Base-by-base conservation (phyloP, 2,888 invertebrate genomes). In the Nomada goodeniana region DNA sequence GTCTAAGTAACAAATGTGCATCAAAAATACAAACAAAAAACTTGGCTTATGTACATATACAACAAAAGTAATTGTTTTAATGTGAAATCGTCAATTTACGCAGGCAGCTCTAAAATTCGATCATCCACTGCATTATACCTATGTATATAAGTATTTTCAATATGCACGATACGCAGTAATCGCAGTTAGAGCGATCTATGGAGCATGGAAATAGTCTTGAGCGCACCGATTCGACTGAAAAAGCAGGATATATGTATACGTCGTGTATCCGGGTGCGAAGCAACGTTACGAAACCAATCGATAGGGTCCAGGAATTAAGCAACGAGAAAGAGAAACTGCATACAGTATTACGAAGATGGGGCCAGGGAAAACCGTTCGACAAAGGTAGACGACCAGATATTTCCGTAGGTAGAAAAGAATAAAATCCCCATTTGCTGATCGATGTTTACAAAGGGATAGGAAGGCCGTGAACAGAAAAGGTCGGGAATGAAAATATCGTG, bases 201-300 rank as follows among this genome's bases (percentile, higher is more conserved):
- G 76, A 70, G 76, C 61, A 74, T 83, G 29, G 80, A 83, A 71
- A 71, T 74, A 73, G 80, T 55, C 53, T 60, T 52, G 50, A 59
- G n/a, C 44, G 57, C 69, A 52, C 13, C 13, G 55, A 67, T 67
- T 53, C 60, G 73, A 67, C 77, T 78, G 85, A 86, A 86, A 84
- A 80, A 80, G 73, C 77, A 80, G 77, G 82, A 80, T 84, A 82
- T 36, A 36, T 36, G 36, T 36, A 47, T 15, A 15, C 74, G 67
- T 68, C 68, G 84, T 77, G 76, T 76, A 76, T 82, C 84, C 80
- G 82, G 77, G 80, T 73, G 76, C 64, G 61, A 70, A 36, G 47
- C 47, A 47, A 47, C 15, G 76, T 86, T 86, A 79, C 83, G 83
- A 86, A 85, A 85, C 67, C 60, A 61, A 36, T 61, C 68, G 57